These are phyloP conservation scores for Mactra quadrangularis DNA, from an alignment of 1,140 invertebrate genomes.

Conservation along the genomic window DNA sequence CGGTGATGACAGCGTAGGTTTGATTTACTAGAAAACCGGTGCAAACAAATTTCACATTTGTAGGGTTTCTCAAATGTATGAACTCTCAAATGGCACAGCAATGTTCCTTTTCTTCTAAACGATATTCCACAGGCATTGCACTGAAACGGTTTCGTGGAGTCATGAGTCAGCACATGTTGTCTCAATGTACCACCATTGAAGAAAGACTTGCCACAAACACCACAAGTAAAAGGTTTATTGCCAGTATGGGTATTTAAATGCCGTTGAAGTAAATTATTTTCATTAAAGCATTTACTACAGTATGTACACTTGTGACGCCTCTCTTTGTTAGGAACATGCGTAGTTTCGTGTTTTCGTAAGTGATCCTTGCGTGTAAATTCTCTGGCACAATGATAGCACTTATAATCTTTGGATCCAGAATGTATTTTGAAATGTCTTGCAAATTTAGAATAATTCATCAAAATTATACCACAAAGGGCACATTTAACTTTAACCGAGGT, in stretches of 20 bases:
- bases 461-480: constrained; percentile 4
- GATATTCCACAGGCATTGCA: constrained; percentile 38
- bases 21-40: constrained; percentile 34
- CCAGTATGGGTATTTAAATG: constrained; percentile 43
- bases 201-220: neutral
- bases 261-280: constrained; percentile 41
- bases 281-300: constrained; percentile 40
- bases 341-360: constrained; percentile 18
- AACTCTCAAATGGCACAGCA: constrained; percentile 37
- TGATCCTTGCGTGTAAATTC: constrained; percentile 33
- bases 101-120: constrained; percentile 48
- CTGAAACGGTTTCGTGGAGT: constrained; percentile 5
- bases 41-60: constrained; percentile 43
- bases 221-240: constrained; percentile 29
- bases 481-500: constrained; percentile 1
- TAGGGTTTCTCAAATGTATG: constrained; percentile 53
- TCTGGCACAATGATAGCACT: constrained; percentile 18
- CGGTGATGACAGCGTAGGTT: constrained; percentile 22
- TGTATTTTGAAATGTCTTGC: constrained; percentile 17
- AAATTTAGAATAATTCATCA: constrained; percentile 14
- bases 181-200: constrained; percentile 25
- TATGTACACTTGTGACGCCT: neutral
- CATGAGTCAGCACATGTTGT: constrained; percentile 30
- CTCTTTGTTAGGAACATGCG: constrained; percentile 31
- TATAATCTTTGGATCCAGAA: constrained; percentile 1